These are phyloP conservation scores for Sebastes alutus DNA, from an alignment of 2,797 vertebrate species.

Conservation along the genomic window DNA sequence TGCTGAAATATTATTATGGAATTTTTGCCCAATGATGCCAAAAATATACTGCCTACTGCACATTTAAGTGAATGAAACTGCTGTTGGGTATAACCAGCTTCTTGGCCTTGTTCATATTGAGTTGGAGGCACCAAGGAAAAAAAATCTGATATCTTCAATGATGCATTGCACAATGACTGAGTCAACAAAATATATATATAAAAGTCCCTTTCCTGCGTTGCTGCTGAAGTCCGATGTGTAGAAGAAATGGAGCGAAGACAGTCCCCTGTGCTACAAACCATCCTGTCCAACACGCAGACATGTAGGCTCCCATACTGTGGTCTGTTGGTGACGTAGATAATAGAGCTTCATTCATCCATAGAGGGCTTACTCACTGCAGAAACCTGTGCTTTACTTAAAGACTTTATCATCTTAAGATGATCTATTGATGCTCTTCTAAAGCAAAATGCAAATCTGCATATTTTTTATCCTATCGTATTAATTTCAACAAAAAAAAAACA, in stretches of 20 bases:
- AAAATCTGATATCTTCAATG: neutral
- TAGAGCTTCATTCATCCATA: neutral
- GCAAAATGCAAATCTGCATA: slow-evolving; percentile 43
- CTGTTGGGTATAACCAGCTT: neutral
- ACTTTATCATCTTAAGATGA: slow-evolving; percentile 38
- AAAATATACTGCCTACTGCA: too few species aligned
- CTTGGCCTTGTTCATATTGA: neutral
- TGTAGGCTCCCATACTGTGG: neutral
- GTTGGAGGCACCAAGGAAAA: neutral
- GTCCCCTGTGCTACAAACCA: neutral
- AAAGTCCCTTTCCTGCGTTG: neutral
- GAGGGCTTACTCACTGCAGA: neutral
- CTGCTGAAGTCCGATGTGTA: too few species aligned
- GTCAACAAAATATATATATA: neutral
- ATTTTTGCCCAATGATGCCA: too few species aligned
- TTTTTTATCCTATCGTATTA: slow-evolving; percentile 57
- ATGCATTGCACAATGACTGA: neutral
- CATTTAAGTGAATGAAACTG: neutral
- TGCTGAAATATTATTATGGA: too few species aligned
- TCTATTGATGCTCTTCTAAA: slow-evolving; percentile 34
- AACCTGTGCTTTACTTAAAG: slow-evolving; percentile 42
- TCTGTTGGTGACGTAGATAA: neutral
- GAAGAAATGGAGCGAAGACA: neutral
- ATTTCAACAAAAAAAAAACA: slow-evolving; percentile 13
- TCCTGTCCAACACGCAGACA: neutral